Evolutionary conservation across 1,140 invertebrate genomes (phyloP).

Genomic region (Tetranychus urticae): DNA sequence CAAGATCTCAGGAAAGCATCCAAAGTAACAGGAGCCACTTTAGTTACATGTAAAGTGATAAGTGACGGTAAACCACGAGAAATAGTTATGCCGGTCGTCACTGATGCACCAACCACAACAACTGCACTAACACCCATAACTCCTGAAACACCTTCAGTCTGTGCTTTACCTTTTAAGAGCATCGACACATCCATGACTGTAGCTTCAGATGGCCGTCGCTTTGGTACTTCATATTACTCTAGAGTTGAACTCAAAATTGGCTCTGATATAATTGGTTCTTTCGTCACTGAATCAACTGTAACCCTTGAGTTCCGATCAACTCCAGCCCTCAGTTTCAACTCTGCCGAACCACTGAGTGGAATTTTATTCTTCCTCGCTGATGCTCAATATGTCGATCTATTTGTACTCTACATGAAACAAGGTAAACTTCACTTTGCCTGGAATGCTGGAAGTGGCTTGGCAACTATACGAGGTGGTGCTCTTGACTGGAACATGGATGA

Average conservation of each 20-base stretch:
- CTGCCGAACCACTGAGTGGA: conserved; percentile 23
- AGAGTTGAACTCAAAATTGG: conserved; percentile 36
- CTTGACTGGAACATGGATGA: conserved; percentile 36
- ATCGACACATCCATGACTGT: not conserved
- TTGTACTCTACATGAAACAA: conserved; percentile 51
- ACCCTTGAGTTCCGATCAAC: conserved; percentile 15
- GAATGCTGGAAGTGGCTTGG: conserved; percentile 43
- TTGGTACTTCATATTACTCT: conserved; percentile 23
- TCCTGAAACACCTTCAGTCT: not conserved
- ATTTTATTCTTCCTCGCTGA: conserved; percentile 60
- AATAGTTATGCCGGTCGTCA: not conserved
- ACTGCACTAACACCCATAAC: not conserved
- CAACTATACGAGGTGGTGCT: conserved; percentile 21
- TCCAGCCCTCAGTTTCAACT: conserved; percentile 30
- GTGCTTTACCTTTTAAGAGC: conserved; percentile 3
- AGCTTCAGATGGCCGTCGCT: conserved; percentile 7
- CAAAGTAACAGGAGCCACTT: conserved; percentile 32
- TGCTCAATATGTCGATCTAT: conserved; percentile 38
- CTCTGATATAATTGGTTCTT: conserved; percentile 23
- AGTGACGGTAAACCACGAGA: not conserved
- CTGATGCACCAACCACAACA: not conserved
- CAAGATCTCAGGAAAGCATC: conserved; percentile 52
- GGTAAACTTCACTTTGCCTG: conserved; percentile 46
- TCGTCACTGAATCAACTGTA: conserved; percentile 37
- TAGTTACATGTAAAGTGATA: conserved; percentile 36